phyloP scores from a whole-genome alignment of 2,797 vertebrate species.

The Acridotheres tristis region DNA sequence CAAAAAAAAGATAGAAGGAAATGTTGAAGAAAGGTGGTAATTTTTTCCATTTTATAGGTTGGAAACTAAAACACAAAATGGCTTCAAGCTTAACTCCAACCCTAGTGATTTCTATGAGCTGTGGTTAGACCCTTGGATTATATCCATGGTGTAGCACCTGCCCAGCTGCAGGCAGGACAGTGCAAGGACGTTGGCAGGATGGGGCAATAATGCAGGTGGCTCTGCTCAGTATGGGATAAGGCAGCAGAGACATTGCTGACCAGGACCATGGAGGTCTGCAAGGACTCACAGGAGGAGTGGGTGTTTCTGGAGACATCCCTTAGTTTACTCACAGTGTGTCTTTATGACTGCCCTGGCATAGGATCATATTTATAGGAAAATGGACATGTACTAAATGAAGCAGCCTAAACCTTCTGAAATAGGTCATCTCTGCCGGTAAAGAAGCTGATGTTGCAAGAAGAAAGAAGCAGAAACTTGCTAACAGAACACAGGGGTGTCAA shows the following conservation, averaged over 20 bases:
- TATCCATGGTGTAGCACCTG: not conserved
- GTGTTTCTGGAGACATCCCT: not conserved
- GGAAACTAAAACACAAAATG: not conserved
- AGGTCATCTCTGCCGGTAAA: no score
- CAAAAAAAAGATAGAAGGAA: not conserved
- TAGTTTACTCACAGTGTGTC: not conserved
- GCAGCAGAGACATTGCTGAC: not conserved
- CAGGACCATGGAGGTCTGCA: not conserved
- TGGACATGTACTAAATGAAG: no score
- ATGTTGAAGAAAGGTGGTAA: not conserved
- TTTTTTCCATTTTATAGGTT: conserved; percentile 17
- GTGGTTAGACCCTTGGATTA: not conserved
- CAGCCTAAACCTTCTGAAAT: no score
- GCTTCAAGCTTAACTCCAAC: not conserved
- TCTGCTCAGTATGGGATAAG: not conserved
- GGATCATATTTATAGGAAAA: no score
- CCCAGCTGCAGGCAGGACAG: not conserved
- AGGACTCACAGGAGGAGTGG: not conserved
- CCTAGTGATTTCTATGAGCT: not conserved
- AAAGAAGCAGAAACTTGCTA: no score
- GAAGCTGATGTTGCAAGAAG: no score
- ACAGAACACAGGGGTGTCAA: no score
- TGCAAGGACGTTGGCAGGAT: not conserved
- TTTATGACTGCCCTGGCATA: not conserved
- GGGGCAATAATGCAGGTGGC: not conserved